Conservation (phyloP, 2,888 invertebrate species). For the Trissolcus japonicus region DNA sequence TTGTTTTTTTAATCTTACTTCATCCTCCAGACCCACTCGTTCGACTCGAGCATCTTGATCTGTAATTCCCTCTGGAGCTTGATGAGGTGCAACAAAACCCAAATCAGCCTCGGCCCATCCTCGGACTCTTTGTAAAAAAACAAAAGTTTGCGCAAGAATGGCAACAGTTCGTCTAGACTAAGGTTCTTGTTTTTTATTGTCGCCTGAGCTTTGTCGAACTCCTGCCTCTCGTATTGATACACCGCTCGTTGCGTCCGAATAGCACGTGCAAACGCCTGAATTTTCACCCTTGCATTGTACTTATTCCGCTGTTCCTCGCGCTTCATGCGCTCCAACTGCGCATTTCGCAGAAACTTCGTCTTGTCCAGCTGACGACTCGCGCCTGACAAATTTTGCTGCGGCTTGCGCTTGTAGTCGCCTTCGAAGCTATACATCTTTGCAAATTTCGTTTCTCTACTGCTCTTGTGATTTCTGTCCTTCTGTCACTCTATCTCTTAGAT, state of each 20-base stretch:
- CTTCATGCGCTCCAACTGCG: slow-evolving; percentile 90
- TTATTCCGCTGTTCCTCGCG: slow-evolving; percentile 88
- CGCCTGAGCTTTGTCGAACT: slow-evolving; percentile 83
- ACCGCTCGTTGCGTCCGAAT: slow-evolving; percentile 83
- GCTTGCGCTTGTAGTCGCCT: slow-evolving; percentile 91
- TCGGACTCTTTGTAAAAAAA: slow-evolving; percentile 85
- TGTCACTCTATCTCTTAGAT: neutral
- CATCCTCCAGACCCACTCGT: slow-evolving; percentile 76
- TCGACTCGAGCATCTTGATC: slow-evolving; percentile 67
- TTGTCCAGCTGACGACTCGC: slow-evolving; percentile 85
- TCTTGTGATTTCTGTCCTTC: neutral
- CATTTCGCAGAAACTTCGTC: slow-evolving; percentile 86
- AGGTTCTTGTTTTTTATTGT: slow-evolving; percentile 76
- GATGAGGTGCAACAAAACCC: slow-evolving; percentile 75
- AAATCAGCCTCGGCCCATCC: slow-evolving; percentile 82
- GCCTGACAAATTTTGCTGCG: slow-evolving; percentile 92
- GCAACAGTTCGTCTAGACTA: slow-evolving; percentile 77
- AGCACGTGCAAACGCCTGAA: slow-evolving; percentile 89
- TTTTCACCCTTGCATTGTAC: slow-evolving; percentile 85
- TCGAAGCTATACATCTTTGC: slow-evolving; percentile 85
- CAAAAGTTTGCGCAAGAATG: slow-evolving; percentile 82
- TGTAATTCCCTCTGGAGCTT: slow-evolving; percentile 74
- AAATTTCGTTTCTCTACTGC: too few relatives aligned
- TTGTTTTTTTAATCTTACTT: slow-evolving; percentile 63
- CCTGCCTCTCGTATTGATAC: slow-evolving; percentile 81